Conservation (phyloP, 2,797 vertebrate species). For the Sparidentex hasta region DNA sequence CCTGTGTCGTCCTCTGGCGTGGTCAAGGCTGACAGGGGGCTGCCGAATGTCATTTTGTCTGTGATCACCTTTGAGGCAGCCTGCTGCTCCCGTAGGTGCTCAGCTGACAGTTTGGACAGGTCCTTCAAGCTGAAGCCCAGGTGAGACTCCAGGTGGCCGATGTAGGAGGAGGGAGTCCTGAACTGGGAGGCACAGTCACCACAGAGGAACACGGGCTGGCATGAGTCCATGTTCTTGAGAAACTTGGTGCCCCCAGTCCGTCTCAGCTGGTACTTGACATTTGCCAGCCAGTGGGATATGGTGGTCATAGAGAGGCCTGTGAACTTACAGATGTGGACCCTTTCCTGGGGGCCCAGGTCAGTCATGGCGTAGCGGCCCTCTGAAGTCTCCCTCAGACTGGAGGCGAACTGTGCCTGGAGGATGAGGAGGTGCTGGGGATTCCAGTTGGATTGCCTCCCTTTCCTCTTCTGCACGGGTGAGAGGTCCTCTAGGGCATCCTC, state of each 20-base stretch:
- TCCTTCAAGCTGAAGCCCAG: slow-evolving; percentile 99
- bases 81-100: slow-evolving; percentile 98
- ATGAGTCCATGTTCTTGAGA: slow-evolving; percentile 99
- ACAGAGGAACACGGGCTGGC: slow-evolving; percentile 99
- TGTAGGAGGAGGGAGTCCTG: slow-evolving; percentile 98
- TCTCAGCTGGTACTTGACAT: slow-evolving; percentile 99
- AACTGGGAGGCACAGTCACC: slow-evolving; percentile 99
- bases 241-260: slow-evolving; percentile 99
- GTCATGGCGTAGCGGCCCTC: slow-evolving; percentile 99
- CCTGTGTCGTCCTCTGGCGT: slow-evolving; percentile 93
- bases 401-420: slow-evolving; percentile 99
- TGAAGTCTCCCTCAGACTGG: slow-evolving; percentile 95
- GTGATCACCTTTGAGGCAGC: slow-evolving; percentile 95
- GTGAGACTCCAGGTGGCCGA: slow-evolving; percentile 98
- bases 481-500: slow-evolving; percentile 97
- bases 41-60: slow-evolving; percentile 94
- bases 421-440: slow-evolving; percentile 99
- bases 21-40: slow-evolving; percentile 87
- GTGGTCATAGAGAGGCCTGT: slow-evolving; percentile 99
- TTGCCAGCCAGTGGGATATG: slow-evolving; percentile 99
- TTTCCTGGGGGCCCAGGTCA: slow-evolving; percentile 98
- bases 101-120: slow-evolving; percentile 97
- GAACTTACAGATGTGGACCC: slow-evolving; percentile 99
- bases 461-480: slow-evolving; percentile 96
- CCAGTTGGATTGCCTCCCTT: slow-evolving; percentile 99